These are phyloP conservation scores for Tetrapedia diversipes DNA, from an alignment of 2,888 invertebrate genomes.

Conservation along the genomic window DNA sequence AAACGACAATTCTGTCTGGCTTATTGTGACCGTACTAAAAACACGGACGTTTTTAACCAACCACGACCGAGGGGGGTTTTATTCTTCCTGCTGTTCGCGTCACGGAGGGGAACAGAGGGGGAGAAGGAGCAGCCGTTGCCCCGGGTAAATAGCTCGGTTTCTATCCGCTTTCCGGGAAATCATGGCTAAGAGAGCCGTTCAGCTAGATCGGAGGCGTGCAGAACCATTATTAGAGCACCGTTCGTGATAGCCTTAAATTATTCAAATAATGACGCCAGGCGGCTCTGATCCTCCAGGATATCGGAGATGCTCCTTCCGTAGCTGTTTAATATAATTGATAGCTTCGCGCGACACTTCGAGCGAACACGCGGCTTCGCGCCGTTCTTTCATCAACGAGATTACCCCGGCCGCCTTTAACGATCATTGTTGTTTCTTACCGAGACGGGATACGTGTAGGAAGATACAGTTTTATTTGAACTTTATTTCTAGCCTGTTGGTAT, in stretches of 20 bases:
- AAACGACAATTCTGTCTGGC: constrained; percentile 37
- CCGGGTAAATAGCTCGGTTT: constrained; percentile 43
- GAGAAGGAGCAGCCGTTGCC: constrained; percentile 13
- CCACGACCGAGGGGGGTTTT: neutral
- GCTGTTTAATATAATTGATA: constrained; percentile 41
- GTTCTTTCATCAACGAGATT: constrained; percentile 33
- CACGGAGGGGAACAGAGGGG: neutral
- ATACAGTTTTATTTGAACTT: neutral
- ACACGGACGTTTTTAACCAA: constrained; percentile 12
- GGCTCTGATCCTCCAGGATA: constrained; percentile 24
- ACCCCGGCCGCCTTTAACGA: constrained; percentile 8
- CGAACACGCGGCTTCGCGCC: neutral
- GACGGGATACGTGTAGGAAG: neutral
- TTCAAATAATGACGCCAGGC: constrained; percentile 37
- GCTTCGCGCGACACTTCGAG: constrained; percentile 9
- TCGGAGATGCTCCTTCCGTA: constrained; percentile 8
- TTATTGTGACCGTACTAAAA: constrained; percentile 26
- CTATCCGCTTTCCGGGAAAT: constrained; percentile 48
- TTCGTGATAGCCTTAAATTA: constrained; percentile 19
- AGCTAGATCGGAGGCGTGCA: neutral
- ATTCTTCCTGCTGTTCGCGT: constrained; percentile 1
- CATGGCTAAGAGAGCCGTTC: neutral
- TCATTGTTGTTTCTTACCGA: neutral
- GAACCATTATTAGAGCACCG: constrained; percentile 11
- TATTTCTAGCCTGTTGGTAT: neutral